These are phyloP conservation scores for Tauraco erythrolophus DNA, from an alignment of 2,113 vertebrate genomes.

Conservation along the genomic window DNA sequence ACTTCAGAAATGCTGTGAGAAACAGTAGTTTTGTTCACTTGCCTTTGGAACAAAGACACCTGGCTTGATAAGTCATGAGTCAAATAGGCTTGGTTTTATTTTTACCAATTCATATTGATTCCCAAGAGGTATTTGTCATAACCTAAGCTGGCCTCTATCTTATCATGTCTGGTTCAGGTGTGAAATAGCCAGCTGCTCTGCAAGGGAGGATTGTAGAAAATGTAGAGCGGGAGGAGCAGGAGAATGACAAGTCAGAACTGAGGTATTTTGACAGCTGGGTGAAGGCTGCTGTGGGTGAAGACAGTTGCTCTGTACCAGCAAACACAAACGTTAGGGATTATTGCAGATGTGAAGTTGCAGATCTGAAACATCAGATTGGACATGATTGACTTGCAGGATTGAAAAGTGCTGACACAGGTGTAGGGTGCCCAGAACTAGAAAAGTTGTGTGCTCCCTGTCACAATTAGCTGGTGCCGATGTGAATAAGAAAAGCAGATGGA, in stretches of 20 bases:
- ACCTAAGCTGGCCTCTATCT: background rate
- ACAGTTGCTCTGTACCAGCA: background rate
- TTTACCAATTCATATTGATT: background rate
- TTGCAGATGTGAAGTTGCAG: background rate
- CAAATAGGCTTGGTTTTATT: background rate
- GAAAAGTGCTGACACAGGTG: background rate
- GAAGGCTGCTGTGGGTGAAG: background rate
- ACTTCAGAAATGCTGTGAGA: background rate
- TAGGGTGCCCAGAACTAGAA: background rate
- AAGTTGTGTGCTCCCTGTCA: background rate
- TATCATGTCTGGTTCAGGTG: background rate
- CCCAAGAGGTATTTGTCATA: background rate
- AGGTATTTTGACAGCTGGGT: background rate
- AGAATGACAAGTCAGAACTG: background rate
- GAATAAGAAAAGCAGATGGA: background rate
- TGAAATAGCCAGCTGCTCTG: background rate
- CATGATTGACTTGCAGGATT: background rate
- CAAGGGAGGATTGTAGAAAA: background rate
- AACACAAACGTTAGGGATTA: background rate
- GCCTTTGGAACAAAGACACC: background rate
- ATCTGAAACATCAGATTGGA: background rate
- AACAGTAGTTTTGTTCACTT: background rate
- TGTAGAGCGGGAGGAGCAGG: background rate
- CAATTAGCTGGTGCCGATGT: background rate
- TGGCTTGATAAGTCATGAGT: background rate